These are phyloP conservation scores for Hoplostethus mediterraneus DNA, from an alignment of 2,797 vertebrate genomes.

Conservation along the genomic window DNA sequence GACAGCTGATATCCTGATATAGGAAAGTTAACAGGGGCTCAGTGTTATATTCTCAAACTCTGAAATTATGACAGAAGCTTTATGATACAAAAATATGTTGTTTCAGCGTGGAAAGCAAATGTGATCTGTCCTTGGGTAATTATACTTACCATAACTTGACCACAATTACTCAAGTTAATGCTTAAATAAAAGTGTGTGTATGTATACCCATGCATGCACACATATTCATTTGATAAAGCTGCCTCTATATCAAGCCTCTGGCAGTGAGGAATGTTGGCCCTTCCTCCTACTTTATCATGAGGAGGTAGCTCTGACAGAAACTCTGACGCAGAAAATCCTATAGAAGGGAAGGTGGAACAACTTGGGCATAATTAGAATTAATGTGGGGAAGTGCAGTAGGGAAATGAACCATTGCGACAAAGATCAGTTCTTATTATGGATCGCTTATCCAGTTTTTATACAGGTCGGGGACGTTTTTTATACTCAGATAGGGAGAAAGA, in stretches of 20 bases:
- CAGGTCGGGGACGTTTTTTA: slow-evolving; percentile 42
- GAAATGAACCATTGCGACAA: slow-evolving; percentile 67
- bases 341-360: slow-evolving; percentile 54
- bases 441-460: slow-evolving; percentile 43
- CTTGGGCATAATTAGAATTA: slow-evolving; percentile 64
- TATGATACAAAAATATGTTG: too few relatives aligned
- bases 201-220: slow-evolving; percentile 38
- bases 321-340: slow-evolving; percentile 53
- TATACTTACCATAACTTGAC: slow-evolving; percentile 27
- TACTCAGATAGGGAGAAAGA: slow-evolving; percentile 9
- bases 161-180: slow-evolving; percentile 42
- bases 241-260: slow-evolving; percentile 28
- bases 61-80: too few relatives aligned
- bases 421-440: slow-evolving; percentile 58
- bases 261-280: slow-evolving; percentile 59
- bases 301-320: slow-evolving; percentile 39
- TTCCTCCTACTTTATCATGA: slow-evolving; percentile 51
- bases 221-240: slow-evolving; percentile 60
- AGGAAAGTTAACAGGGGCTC: not conserved
- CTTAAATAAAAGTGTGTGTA: slow-evolving; percentile 49
- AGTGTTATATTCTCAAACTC: too few relatives aligned
- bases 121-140: not conserved
- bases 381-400: slow-evolving; percentile 51
- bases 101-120: too few relatives aligned
- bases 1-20: not conserved